A percentile compares a stretch with the other conserved stretches of the same genome.
Evolutionary conservation across 2,113 vertebrate species (phyloP).

Genomic region (Atherinomorus stipes): DNA sequence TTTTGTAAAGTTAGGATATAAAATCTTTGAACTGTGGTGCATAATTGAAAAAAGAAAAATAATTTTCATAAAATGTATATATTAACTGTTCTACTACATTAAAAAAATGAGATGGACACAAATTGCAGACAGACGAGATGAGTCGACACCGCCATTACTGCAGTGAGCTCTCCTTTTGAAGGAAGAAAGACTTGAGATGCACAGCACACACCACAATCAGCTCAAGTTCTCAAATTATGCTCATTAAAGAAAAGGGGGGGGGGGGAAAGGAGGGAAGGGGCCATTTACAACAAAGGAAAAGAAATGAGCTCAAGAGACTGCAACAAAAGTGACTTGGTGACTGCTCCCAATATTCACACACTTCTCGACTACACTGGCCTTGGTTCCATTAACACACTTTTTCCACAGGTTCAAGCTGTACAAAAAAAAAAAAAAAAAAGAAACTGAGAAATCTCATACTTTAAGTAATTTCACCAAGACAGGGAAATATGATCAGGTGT

Average conservation of each 20-base stretch:
- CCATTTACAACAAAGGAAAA: conserved; percentile 70
- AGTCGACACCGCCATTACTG: conserved; percentile 70
- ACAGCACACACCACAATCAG: conserved; percentile 76
- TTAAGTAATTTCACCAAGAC: conserved; percentile 53
- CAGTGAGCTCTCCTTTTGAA: conserved; percentile 68
- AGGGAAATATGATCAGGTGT: conserved; percentile 38
- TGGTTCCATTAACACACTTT: conserved; percentile 63
- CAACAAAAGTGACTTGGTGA: conserved; percentile 79
- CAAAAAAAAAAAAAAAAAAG: conserved; percentile 56
- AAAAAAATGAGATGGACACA: conserved; percentile 79
- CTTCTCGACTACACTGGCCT: conserved; percentile 72
- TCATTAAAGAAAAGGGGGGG: conserved; percentile 24
- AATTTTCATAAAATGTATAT: conserved; percentile 83
- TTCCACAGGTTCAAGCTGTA: conserved; percentile 79
- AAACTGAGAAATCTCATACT: conserved; percentile 60
- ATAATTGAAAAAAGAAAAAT: conserved; percentile 84
- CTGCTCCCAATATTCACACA: conserved; percentile 75
- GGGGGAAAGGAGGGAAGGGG: neutral
- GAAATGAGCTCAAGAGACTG: conserved; percentile 52
- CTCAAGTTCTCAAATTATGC: conserved; percentile 70
- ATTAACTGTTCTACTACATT: conserved; percentile 84
- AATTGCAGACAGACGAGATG: conserved; percentile 79
- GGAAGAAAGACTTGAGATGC: conserved; percentile 74
- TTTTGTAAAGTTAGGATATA: conserved; percentile 85
- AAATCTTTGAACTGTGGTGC: conserved; percentile 86